These are phyloP conservation scores for Enhydra lutris DNA, from an alignment of 2,113 vertebrate species.

Conservation along the genomic window DNA sequence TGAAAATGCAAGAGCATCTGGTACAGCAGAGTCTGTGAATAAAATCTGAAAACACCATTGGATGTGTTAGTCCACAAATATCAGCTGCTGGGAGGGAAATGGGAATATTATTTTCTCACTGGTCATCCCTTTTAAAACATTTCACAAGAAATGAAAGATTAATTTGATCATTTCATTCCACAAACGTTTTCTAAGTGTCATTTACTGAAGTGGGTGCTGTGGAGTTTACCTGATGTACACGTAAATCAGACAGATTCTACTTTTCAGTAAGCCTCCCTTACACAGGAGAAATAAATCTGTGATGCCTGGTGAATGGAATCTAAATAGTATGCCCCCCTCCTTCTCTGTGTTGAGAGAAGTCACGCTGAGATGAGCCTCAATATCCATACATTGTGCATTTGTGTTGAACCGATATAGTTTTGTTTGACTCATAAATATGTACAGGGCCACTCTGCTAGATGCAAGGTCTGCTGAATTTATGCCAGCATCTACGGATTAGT, in stretches of 20 bases:
- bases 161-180: slow-evolving; percentile 37
- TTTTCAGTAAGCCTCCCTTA: not conserved
- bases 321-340: not conserved
- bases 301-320: not conserved
- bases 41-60: not conserved
- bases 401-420: not conserved
- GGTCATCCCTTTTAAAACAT: slow-evolving; percentile 19
- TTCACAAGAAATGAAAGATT: slow-evolving; percentile 58
- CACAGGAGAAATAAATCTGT: not conserved
- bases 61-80: not conserved
- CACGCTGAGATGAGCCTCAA: not conserved
- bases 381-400: not conserved
- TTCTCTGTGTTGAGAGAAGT: not conserved
- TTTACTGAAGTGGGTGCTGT: not conserved
- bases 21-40: not conserved
- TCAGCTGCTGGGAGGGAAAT: not conserved
- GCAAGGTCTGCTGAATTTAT: not conserved
- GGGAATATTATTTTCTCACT: slow-evolving; percentile 45
- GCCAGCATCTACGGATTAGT: not conserved
- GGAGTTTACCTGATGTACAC: not conserved
- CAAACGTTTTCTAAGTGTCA: not conserved
- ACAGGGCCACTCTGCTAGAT: fast-evolving
- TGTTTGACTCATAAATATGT: not conserved
- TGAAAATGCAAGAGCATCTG: not conserved
- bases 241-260: not conserved